Base-by-base conservation (phyloP, 1,140 invertebrate species). In the Diprion similis region DNA sequence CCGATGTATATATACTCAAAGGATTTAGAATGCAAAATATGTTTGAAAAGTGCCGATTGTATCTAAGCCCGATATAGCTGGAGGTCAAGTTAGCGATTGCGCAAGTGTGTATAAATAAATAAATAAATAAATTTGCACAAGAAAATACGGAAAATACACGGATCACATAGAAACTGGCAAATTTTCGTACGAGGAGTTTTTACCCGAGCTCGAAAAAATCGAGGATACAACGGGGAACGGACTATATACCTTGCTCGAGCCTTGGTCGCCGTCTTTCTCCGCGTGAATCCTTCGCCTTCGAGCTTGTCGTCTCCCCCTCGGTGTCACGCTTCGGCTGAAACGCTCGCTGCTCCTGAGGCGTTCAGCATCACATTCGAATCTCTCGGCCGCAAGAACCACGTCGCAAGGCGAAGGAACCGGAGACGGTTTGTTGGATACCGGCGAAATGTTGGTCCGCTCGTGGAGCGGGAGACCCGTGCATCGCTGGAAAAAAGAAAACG, bases 331-430 rank as follows among this genome's bases (percentile, higher is more conserved):
- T 76, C 89, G 85, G 10, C 90, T 89, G 78, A 92, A 91, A 75
- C 92, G 80, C 81, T 93, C 89, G 83, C 90, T 87, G 69, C 83
- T 89, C n/a, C 89, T 82, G 7, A 90, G 74, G 66, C 83, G 80
- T 66, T 90, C 89, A 1, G 88, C 89, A 71, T 90, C 89, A 75
- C 84, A 86, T 46, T 90, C 89, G 72, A 85, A 84, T 71, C 82
- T 84, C 24, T 88, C 87, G 7, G 83, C 81, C 13, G 82, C 80
- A 0, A 85, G 71, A 7, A 82, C 77, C 10, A 82, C 80, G 13
- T 88, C 86, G 71, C 80, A 86, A 0, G 85, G 80, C 0, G 85
- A 83, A 0, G 83, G 82, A 8, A 81, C 73, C 15, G 86, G 83
- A 10, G 82, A 82, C 10, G 81, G 77, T 73, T 84, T 87, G 6